Evolutionary conservation across 2,797 vertebrate genomes (phyloP).

Genomic region (Galagoides demidoff): DNA sequence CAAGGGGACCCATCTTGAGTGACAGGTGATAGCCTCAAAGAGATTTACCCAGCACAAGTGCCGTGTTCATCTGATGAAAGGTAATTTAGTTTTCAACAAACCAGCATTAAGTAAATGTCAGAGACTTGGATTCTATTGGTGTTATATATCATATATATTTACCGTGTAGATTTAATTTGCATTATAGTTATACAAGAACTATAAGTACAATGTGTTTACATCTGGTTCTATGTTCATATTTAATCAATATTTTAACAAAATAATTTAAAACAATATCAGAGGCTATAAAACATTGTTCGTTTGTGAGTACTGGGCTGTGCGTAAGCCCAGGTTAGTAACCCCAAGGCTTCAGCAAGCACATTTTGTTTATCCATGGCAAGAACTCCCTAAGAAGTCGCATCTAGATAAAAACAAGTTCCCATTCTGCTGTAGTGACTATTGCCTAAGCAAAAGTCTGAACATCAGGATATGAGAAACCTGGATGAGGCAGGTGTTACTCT

Average conservation of each 20-base stretch:
- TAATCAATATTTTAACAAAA: constrained; percentile 52
- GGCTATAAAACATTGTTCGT: neutral
- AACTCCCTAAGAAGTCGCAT: neutral
- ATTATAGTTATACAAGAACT: neutral
- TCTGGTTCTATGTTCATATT: neutral
- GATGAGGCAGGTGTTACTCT: neutral
- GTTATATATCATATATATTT: neutral
- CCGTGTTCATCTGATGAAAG: neutral
- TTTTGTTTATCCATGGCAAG: neutral
- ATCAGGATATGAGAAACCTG: neutral
- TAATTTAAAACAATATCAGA: neutral
- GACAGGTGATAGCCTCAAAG: neutral
- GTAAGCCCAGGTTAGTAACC: neutral
- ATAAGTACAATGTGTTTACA: neutral
- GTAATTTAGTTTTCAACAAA: neutral
- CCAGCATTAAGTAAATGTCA: neutral
- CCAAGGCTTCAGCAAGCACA: neutral
- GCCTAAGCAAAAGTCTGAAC: neutral
- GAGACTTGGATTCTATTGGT: neutral
- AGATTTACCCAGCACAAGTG: neutral
- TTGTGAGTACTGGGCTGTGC: neutral
- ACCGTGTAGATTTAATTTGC: neutral
- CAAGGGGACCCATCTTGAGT: neutral
- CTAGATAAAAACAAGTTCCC: neutral
- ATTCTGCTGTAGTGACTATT: neutral